phyloP scores from a whole-genome alignment of 2,113 vertebrate genomes.

The Peromyscus polionotus region DNA sequence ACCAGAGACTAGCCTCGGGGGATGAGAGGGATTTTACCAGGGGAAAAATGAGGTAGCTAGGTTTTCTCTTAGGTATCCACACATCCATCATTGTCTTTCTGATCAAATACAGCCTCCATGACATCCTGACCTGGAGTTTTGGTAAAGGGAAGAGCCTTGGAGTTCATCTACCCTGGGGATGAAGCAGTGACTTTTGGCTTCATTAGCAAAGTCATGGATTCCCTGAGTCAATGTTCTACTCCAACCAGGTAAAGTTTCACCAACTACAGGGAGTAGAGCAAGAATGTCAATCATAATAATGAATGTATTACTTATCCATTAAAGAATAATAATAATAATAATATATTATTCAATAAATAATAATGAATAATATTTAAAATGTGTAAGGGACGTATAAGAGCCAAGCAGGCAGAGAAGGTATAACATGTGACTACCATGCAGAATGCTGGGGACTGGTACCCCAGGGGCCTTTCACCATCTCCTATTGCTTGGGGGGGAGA shows the following conservation, averaged over 20 bases:
- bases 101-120: neutral
- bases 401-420: neutral
- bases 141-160: neutral
- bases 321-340: neutral
- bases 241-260: neutral
- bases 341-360: no score
- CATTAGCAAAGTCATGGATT: neutral
- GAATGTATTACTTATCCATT: neutral
- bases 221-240: neutral
- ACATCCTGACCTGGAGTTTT: neutral
- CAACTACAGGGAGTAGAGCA: neutral
- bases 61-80: neutral
- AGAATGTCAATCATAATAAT: neutral
- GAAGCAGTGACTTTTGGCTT: neutral
- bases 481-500: no score
- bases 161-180: neutral
- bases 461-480: neutral
- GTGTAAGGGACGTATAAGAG: no score
- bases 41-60: neutral
- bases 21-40: neutral
- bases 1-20: neutral
- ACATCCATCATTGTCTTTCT: neutral
- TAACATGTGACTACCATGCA: neutral
- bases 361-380: no score
- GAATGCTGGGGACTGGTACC: neutral